Conservation (phyloP, 2,888 invertebrate species). For the Aporophyla lueneburgensis region DNA sequence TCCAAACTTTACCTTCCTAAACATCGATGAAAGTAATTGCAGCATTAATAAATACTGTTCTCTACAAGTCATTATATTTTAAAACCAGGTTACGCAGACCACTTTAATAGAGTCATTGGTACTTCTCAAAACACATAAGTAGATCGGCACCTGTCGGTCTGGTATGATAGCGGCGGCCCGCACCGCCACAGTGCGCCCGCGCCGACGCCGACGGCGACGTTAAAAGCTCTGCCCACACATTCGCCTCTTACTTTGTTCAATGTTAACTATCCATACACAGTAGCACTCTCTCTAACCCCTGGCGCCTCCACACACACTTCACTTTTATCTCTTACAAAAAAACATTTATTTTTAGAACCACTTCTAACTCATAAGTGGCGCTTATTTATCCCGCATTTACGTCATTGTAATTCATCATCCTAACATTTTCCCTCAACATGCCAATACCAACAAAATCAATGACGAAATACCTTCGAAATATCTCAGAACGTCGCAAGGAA, state of each 20-base stretch:
- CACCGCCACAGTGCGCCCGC: constrained; percentile 46
- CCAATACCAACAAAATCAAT: constrained; percentile 66
- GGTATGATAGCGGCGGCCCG: constrained; percentile 55
- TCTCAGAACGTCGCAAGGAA: constrained; percentile 74
- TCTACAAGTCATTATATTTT: constrained; percentile 42
- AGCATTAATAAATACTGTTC: constrained; percentile 35
- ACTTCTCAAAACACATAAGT: constrained; percentile 62
- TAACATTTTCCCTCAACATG: constrained; percentile 61
- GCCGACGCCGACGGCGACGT: constrained; percentile 66
- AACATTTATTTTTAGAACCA: constrained; percentile 52
- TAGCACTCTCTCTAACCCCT: constrained; percentile 64
- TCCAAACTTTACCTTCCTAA: not conserved
- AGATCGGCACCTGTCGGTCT: constrained; percentile 71
- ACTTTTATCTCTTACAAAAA: constrained; percentile 46
- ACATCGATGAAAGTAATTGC: constrained; percentile 40
- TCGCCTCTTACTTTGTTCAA: constrained; percentile 63
- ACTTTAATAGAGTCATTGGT: constrained; percentile 63
- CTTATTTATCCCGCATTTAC: constrained; percentile 35
- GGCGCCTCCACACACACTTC: constrained; percentile 69
- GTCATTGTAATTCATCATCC: constrained; percentile 54
- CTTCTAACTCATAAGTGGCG: constrained; percentile 46
- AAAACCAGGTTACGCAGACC: constrained; percentile 49
- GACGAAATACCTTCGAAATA: constrained; percentile 71
- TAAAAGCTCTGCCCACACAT: constrained; percentile 65
- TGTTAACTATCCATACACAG: constrained; percentile 64